Conservation (phyloP, 2,797 vertebrate genomes). For the Sebastolobus alascanus region DNA sequence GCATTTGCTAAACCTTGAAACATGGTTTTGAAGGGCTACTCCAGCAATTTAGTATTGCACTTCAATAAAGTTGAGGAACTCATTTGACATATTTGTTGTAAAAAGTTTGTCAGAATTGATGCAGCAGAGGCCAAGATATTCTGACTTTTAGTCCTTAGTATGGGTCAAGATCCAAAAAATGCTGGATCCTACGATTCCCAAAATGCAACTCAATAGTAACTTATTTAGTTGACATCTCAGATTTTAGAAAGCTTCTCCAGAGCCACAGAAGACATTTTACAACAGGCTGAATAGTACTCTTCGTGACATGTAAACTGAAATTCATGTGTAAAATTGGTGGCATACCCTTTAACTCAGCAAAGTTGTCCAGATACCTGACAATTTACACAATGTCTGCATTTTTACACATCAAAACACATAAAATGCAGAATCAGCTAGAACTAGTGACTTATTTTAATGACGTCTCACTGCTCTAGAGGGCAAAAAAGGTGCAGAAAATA, state of each 20-base stretch:
- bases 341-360: background rate
- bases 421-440: background rate
- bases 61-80: background rate
- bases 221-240: background rate
- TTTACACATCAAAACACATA: background rate
- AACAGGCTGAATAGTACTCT: background rate
- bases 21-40: background rate
- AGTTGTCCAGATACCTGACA: background rate
- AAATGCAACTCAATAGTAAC: background rate
- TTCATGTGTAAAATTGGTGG: background rate
- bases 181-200: background rate
- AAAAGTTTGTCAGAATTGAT: background rate
- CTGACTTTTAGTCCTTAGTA: background rate
- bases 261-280: background rate
- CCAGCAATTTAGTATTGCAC: background rate
- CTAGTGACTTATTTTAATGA: background rate
- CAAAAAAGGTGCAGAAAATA: background rate
- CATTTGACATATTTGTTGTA: too few relatives aligned
- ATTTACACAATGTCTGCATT: background rate
- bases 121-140: background rate
- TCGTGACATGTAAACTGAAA: background rate
- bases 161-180: background rate
- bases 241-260: background rate
- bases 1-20: background rate
- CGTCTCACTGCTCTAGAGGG: background rate